Conservation (phyloP, 1,140 invertebrate species). For the Leptoteleia sp. region DNA sequence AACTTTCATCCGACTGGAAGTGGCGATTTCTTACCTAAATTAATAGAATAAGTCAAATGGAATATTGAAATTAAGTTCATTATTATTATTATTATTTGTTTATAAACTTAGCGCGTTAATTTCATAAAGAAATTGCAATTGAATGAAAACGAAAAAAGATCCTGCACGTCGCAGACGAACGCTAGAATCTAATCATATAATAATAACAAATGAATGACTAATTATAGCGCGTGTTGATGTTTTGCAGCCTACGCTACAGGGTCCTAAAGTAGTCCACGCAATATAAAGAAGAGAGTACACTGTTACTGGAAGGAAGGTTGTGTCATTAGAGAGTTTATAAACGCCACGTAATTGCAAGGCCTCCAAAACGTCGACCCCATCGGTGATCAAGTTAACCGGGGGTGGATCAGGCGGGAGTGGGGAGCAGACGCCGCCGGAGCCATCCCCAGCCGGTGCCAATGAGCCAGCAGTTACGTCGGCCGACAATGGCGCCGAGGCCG, state of each 20-base stretch:
- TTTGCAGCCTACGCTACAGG: constrained; percentile 74
- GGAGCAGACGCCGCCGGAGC: constrained; percentile 73
- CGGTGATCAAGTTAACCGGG: constrained; percentile 79
- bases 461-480: constrained; percentile 15
- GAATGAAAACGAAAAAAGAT: no score
- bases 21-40: no score
- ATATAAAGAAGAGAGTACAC: neutral
- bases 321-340: constrained; percentile 58
- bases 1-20: no score
- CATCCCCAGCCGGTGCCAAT: constrained; percentile 62
- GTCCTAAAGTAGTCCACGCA: constrained; percentile 75
- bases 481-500: constrained; percentile 26
- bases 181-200: no score
- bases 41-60: no score
- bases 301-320: neutral
- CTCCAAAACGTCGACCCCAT: constrained; percentile 80
- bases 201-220: no score
- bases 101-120: no score
- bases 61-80: no score
- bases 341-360: constrained; percentile 70
- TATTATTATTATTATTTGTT: no score
- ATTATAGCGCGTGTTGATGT: no score
- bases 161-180: no score
- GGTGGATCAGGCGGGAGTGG: constrained; percentile 76
- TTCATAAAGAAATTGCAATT: no score